Evolutionary conservation across 2,797 vertebrate genomes (phyloP), one percentile per base, ranked within the genome.

Genomic region (Trachurus trachurus): DNA sequence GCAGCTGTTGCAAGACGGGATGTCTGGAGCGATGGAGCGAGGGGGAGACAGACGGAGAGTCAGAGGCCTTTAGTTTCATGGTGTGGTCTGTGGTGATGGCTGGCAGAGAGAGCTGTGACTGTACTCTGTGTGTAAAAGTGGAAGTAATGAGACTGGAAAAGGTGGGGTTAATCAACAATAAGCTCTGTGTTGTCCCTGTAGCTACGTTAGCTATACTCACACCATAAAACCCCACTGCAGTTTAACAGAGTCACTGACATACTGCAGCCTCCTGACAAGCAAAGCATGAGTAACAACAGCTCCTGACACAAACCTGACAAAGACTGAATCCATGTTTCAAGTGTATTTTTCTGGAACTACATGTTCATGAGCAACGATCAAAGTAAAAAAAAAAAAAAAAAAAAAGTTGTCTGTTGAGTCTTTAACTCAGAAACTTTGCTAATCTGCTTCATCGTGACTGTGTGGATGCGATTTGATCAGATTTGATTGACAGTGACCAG

Each of bases 1-100:
- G 87, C 80, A 74, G 82, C 82, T 88, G 84, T 84, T 81, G 60
- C 54, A 64, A 53, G 58, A 79, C 10, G 37, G 65, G 58, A 64
- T 73, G 76, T 77, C 71, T 72, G 17, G 66, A 66, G 65, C 72
- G 60, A 69, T 52, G 56, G 45, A 76, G 66, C 66, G 58, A 67
- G 67, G 10, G 60, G 37, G 21, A 79, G 57, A 59, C 52, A 57
- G 67, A 77, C 31, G 56, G 34, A 61, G 21, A 73, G 70, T 76
- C 59, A 15, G 15, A 54, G 59, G 31, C 44, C 15, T 66, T 11
- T 19, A 17, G 56, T 77, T 68, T 66, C 31, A 47, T 40, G 45
- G 16, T 65, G 37, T 54, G 70, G 52, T 75, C 54, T 44, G 21
- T 53, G 40, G 22, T 37, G 45, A 5, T 2, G 49, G 66, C 52